Percentiles rank a stretch among this genome's conserved stretches.
Evolutionary conservation across 2,888 invertebrate species (phyloP).

Genomic region (Choristoneura rosaceana): DNA sequence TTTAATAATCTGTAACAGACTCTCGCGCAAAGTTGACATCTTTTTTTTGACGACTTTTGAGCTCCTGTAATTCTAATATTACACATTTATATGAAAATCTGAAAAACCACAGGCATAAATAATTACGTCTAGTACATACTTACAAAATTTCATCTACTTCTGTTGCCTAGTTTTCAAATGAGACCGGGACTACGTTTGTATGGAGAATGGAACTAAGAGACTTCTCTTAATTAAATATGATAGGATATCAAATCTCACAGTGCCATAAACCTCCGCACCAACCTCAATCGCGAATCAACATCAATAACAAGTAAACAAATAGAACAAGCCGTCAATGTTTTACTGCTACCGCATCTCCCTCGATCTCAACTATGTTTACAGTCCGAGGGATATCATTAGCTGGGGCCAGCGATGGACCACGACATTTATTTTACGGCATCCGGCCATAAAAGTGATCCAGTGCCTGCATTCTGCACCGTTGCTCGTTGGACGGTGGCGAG

Average conservation of each 20-base stretch:
- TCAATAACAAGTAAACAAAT: conserved; percentile 29
- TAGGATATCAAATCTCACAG: not conserved
- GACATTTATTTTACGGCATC: conserved; percentile 86
- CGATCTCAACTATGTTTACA: conserved; percentile 55
- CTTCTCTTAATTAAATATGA: too few species aligned
- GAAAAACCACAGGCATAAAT: too few species aligned
- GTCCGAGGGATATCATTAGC: conserved; percentile 78
- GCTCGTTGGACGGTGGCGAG: conserved; percentile 56
- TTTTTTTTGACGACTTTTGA: too few species aligned
- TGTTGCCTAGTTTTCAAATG: too few species aligned
- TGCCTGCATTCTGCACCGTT: conserved; percentile 82
- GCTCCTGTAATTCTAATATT: too few species aligned
- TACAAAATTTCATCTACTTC: too few species aligned
- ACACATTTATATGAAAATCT: too few species aligned
- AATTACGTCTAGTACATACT: too few species aligned
- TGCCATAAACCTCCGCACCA: not conserved
- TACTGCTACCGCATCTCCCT: conserved; percentile 21
- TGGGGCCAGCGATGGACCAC: conserved; percentile 78
- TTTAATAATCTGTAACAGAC: too few species aligned
- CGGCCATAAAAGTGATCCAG: conserved; percentile 86
- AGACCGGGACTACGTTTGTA: too few species aligned
- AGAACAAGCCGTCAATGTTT: conserved; percentile 21
- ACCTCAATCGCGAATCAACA: not conserved
- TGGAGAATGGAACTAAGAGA: too few species aligned
- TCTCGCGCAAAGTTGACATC: too few species aligned